Conservation (phyloP, 2,113 vertebrate species). For the Phalacrocorax aristotelis region DNA sequence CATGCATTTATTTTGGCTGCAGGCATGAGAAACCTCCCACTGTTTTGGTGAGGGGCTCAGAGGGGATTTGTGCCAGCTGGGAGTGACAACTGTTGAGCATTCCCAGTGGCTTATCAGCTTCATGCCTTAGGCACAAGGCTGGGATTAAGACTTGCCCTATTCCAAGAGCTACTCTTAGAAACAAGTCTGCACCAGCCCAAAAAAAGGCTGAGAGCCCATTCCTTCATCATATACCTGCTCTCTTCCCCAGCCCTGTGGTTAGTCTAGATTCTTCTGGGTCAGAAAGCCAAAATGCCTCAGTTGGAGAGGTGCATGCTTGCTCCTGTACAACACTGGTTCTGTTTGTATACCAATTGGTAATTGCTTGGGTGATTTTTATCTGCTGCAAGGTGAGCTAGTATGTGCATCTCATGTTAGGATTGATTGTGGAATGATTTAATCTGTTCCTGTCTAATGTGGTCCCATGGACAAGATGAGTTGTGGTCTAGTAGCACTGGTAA, state of each 20-base stretch:
- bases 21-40: neutral
- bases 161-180: neutral
- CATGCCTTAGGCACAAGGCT: neutral
- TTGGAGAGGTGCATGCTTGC: neutral
- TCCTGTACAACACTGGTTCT: neutral
- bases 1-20: neutral
- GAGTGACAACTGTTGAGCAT: slow-evolving; percentile 44
- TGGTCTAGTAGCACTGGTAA: neutral
- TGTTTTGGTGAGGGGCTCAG: neutral
- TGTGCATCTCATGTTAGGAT: neutral
- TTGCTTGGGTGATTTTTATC: neutral
- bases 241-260: neutral
- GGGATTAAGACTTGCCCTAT: neutral
- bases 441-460: neutral
- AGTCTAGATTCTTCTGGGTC: neutral
- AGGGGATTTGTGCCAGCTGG: slow-evolving; percentile 20
- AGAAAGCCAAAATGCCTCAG: neutral
- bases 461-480: neutral
- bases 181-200: neutral
- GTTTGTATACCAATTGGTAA: neutral
- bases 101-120: slow-evolving; percentile 4
- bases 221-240: neutral
- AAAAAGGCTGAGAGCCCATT: neutral
- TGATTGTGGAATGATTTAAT: neutral
- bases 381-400: neutral